Evolutionary conservation across 1,140 invertebrate species (phyloP).

Genomic region (Pseudomyrmex concolor): DNA sequence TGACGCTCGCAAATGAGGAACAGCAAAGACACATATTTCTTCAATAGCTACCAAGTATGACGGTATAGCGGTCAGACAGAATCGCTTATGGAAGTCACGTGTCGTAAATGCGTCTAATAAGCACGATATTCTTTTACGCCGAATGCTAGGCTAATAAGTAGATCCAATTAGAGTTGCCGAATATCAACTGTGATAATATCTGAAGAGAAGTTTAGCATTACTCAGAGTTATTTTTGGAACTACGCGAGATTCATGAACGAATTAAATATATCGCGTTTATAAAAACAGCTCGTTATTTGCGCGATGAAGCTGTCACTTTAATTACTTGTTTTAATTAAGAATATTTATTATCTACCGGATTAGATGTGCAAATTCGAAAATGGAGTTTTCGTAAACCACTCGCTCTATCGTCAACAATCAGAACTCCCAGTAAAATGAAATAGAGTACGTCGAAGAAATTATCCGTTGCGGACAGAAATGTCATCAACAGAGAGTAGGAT

Average conservation of each 20-base stretch:
- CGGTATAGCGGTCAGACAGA: constrained; percentile 5
- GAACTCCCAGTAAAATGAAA: constrained; percentile 39
- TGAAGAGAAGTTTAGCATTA: not conserved
- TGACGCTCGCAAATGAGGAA: constrained; percentile 64
- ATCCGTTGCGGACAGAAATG: constrained; percentile 82
- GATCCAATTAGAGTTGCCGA: not conserved
- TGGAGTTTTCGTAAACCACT: constrained; percentile 42
- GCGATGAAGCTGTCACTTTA: not conserved
- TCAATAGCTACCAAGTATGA: constrained; percentile 14
- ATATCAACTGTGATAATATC: not conserved
- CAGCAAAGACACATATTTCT: constrained; percentile 43
- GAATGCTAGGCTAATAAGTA: not conserved
- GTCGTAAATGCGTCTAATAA: constrained; percentile 22
- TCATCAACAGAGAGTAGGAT: constrained; percentile 76
- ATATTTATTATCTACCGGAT: not conserved
- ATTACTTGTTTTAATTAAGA: not conserved
- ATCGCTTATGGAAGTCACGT: constrained; percentile 16
- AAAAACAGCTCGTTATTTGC: not conserved
- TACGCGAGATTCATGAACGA: not conserved
- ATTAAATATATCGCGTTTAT: not conserved
- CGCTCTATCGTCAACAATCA: constrained; percentile 54
- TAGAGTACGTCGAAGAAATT: constrained; percentile 74
- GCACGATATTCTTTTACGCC: not conserved
- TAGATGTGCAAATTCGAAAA: not conserved
- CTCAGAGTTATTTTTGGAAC: not conserved